Conservation (phyloP, 2,113 vertebrate species). For the Nothocercus julius region DNA sequence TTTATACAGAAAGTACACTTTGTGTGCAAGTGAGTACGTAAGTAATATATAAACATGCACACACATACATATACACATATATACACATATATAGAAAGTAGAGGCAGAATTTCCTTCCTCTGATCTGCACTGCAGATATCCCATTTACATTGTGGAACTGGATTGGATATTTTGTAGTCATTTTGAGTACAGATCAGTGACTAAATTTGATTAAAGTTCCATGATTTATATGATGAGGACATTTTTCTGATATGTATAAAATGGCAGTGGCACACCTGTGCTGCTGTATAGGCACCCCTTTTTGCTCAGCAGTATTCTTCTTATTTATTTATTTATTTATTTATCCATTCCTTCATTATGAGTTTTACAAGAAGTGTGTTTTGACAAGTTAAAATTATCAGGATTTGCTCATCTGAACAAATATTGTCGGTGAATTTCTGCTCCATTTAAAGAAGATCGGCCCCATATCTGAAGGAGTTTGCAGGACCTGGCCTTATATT, state of each 20-base stretch:
- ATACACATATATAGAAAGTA: neutral
- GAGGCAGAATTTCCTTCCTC: conserved; percentile 22
- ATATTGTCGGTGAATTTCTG: neutral
- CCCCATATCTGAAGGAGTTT: neutral
- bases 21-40: neutral
- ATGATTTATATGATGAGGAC: neutral
- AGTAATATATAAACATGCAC: neutral
- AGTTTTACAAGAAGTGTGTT: neutral
- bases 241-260: neutral
- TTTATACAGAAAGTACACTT: neutral
- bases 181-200: neutral
- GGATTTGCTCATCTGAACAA: neutral
- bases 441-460: neutral
- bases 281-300: accelerated
- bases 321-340: neutral
- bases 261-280: neutral
- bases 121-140: conserved; percentile 54
- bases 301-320: neutral
- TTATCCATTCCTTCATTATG: neutral
- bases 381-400: neutral
- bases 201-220: neutral
- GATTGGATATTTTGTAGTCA: neutral
- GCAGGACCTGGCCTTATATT: neutral
- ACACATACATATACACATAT: too few species aligned
- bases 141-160: neutral